Evolutionary conservation across 2,888 invertebrate genomes (phyloP).

Genomic region (Drosophila basisetae): DNA sequence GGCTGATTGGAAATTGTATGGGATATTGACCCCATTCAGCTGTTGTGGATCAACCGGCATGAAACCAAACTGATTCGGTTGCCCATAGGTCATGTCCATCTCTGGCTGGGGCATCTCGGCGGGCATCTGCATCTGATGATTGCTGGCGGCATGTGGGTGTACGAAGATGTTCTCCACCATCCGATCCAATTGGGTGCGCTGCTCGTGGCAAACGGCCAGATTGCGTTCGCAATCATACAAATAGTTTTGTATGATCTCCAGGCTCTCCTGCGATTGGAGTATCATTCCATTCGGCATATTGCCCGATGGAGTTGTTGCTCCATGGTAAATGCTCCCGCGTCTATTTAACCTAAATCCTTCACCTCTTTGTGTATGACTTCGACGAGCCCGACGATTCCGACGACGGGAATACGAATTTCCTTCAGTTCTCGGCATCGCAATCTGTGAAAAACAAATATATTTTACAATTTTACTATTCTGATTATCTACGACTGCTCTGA

Average conservation of each 20-base stretch:
- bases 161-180: background rate
- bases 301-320: background rate
- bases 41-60: background rate
- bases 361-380: too few species aligned
- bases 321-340: background rate
- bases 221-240: background rate
- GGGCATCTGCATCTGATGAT: background rate
- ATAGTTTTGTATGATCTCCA: background rate
- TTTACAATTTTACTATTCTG: background rate
- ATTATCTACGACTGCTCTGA: background rate
- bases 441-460: background rate
- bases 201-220: background rate
- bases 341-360: background rate
- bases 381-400: too few species aligned
- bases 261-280: background rate
- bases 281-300: background rate
- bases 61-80: background rate
- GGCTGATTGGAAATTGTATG: background rate
- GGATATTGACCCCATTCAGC: background rate
- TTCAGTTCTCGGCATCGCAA: background rate
- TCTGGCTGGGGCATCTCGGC: background rate
- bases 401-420: background rate
- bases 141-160: too few species aligned
- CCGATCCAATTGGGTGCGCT: background rate
- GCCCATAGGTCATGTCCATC: background rate